Evolutionary conservation across 2,888 invertebrate species (phyloP).

Genomic region (Sylvicola cinctus): DNA sequence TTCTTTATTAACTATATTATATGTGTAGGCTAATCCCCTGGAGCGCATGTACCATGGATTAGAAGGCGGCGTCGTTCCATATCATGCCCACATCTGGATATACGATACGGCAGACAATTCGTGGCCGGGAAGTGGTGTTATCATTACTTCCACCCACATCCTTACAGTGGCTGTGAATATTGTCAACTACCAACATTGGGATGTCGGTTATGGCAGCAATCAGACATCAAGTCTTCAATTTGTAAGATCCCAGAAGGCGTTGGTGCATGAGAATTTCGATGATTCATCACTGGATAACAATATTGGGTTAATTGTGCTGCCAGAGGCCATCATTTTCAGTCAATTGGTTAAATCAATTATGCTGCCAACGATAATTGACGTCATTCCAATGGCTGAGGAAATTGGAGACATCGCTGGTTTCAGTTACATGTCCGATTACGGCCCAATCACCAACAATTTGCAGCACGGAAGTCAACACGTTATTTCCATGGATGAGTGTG

Average conservation of each 20-base stretch:
- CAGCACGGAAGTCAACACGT: background rate
- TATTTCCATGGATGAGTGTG: background rate
- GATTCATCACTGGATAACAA: slow-evolving; percentile 1
- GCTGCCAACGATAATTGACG: too few relatives aligned
- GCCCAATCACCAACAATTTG: slow-evolving; percentile 1
- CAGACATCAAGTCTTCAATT: background rate
- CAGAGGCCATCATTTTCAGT: too few relatives aligned
- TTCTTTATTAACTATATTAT: too few relatives aligned
- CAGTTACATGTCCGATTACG: slow-evolving; percentile 2
- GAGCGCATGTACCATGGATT: slow-evolving; percentile 1
- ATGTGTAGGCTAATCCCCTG: too few relatives aligned
- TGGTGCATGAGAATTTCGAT: slow-evolving; percentile 3
- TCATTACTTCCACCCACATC: slow-evolving; percentile 2
- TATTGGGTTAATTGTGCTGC: slow-evolving; percentile 1
- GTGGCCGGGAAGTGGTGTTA: slow-evolving; percentile 4
- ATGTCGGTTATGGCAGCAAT: slow-evolving; percentile 2
- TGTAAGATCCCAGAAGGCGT: background rate
- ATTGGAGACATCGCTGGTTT: slow-evolving; percentile 1
- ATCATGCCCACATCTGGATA: slow-evolving; percentile 3
- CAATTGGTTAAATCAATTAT: too few relatives aligned
- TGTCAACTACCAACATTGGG: slow-evolving; percentile 1
- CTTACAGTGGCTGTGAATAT: slow-evolving; percentile 3
- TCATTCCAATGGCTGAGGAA: too few relatives aligned
- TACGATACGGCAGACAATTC: slow-evolving; percentile 1
- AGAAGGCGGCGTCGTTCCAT: background rate